Base-by-base conservation (phyloP, 2,888 invertebrate genomes). In the Tuta absoluta region DNA sequence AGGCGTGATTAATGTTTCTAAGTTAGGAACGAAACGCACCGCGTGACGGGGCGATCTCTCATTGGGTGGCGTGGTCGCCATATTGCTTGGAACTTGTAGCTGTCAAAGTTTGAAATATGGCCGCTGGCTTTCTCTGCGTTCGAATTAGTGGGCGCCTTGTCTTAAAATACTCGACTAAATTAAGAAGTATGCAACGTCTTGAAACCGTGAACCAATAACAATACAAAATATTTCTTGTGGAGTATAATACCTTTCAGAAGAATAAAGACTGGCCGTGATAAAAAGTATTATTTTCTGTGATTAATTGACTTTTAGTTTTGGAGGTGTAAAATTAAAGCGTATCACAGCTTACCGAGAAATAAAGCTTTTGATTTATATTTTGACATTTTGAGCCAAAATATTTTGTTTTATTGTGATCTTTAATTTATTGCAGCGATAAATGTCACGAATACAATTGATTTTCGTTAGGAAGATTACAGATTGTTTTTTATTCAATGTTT, bases 51-150 rank as follows among this genome's bases (percentile, higher is more conserved):
- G 86, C 86, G 77, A 82, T 83, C 77, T 81, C 91, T 91, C 89
- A 91, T 91, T 91, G 91, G 91, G 90, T 91, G 90, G 91, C 84
- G 81, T 75, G 81, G 88, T 79, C 88, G 91, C 91, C 91, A 91
- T 91, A 90, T 91, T 91, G 91, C 87, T 86, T 86, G 74, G 84
- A 79, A 87, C 91, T 88, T 91, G 91, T 91, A 89, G 80, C 88
- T 91, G 91, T 91, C 91, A 91, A 91, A 91, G 79, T 89, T 89
- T 91, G 91, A 91, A 85, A 86, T 87, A 91, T 89, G 80, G 82
- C 82, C 72, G 82, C 82, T 75, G 77, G 86, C 85, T 85, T 87
- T 87, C 87, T 86, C 88, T 72, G 69, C 72, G 72, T 68, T 76
- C 68, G 79, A 75, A 77, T 80, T 88, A 87, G 86, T 83, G 82